phyloP scores from a whole-genome alignment of 23 tunicate genomes.

The Halocynthia aurantium region DNA sequence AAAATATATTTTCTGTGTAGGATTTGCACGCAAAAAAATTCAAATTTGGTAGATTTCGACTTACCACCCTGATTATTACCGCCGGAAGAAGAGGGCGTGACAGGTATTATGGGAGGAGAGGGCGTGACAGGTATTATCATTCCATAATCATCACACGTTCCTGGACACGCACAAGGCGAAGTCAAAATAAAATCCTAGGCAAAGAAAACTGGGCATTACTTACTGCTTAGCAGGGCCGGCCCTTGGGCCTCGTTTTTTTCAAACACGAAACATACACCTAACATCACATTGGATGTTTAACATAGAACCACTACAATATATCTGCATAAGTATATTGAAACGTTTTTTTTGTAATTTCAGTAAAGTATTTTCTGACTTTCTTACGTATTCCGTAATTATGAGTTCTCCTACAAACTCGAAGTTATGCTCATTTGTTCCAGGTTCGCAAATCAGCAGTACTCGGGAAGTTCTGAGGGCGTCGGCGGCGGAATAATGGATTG shows the following conservation, averaged over 20 bases:
- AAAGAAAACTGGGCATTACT: background rate
- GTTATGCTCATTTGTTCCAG: slow-evolving; percentile 9
- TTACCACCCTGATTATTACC: slow-evolving; percentile 2
- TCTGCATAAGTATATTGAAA: no score
- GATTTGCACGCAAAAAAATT: background rate
- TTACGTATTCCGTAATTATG: slow-evolving; percentile 60
- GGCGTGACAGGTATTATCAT: slow-evolving; percentile 4
- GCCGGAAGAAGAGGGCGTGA: background rate
- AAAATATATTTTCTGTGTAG: background rate
- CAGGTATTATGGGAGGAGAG: slow-evolving; percentile 7
- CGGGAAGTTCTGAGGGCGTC: slow-evolving; percentile 37
- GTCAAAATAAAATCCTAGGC: slow-evolving; percentile 20
- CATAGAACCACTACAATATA: no score
- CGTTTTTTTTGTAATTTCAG: no score
- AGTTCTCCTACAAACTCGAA: slow-evolving; percentile 69
- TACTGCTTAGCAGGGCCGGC: no score
- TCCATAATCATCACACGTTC: slow-evolving; percentile 29
- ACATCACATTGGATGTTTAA: no score
- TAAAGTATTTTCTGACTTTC: background rate
- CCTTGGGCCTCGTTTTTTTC: no score
- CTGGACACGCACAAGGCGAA: slow-evolving; percentile 37
- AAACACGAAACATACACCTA: no score
- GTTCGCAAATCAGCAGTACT: slow-evolving; percentile 34
- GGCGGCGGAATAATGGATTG: slow-evolving; percentile 28
- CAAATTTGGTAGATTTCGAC: background rate